These are phyloP conservation scores for Catocala fraxini DNA, from an alignment of 2,888 invertebrate species.

Conservation along the genomic window DNA sequence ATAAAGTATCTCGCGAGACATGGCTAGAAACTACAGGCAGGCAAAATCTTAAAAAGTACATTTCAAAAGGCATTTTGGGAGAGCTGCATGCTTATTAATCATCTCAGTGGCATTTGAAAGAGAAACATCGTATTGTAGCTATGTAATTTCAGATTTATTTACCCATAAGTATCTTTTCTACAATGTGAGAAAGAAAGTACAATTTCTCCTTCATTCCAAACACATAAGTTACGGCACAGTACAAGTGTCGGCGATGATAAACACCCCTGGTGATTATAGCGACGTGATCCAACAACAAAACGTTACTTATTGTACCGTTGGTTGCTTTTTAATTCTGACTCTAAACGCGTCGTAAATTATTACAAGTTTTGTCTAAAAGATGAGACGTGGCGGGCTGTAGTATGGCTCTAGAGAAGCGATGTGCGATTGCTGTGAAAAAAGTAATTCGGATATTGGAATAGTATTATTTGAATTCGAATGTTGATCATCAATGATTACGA, in stretches of 20 bases:
- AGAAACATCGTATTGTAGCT: no score
- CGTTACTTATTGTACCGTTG: slow-evolving; percentile 21
- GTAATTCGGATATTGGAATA: no score
- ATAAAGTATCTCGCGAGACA: no score
- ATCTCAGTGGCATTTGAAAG: no score
- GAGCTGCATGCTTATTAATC: no score
- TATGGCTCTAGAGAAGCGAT: not conserved
- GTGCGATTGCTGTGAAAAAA: no score
- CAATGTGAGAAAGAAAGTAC: not conserved
- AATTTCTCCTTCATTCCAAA: slow-evolving; percentile 9
- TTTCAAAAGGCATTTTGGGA: no score
- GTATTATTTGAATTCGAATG: no score
- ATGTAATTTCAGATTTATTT: no score
- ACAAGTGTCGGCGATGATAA: slow-evolving; percentile 11
- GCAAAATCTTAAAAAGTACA: no score
- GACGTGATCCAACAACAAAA: slow-evolving; percentile 19
- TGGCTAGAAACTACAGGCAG: no score
- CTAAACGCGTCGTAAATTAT: slow-evolving; percentile 50
- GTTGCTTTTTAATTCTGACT: slow-evolving; percentile 50
- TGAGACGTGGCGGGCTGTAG: slow-evolving; percentile 1
- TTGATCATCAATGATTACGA: no score
- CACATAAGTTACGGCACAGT: slow-evolving; percentile 11
- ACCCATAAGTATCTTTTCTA: not conserved
- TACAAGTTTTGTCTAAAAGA: not conserved
- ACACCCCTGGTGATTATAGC: slow-evolving; percentile 19